Evolutionary conservation across 2,888 invertebrate species (phyloP).

Genomic region (Trichogramma evanescens): DNA sequence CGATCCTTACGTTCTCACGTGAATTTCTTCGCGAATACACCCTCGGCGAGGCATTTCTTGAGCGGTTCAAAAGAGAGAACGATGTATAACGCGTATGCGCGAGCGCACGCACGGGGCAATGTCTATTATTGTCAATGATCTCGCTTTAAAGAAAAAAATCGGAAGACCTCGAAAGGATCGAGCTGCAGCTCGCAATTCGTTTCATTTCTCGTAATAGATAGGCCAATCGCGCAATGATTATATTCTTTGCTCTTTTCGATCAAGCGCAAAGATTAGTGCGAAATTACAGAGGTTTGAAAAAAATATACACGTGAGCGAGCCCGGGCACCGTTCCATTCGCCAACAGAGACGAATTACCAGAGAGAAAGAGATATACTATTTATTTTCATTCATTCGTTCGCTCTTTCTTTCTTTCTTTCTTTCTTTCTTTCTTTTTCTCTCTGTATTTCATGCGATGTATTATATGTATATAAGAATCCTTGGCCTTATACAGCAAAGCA

Average conservation of each 20-base stretch:
- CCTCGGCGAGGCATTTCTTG: no score
- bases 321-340: conserved; percentile 26
- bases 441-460: no score
- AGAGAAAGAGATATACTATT: not conserved
- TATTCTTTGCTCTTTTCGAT: conserved; percentile 26
- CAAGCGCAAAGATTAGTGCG: conserved; percentile 35
- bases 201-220: conserved; percentile 32
- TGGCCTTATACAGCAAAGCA: no score
- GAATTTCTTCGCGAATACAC: no score
- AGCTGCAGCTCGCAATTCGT: conserved; percentile 6
- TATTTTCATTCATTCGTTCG: conserved; percentile 23
- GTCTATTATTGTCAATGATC: no score
- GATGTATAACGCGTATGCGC: no score
- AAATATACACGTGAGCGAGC: no score
- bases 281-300: conserved; percentile 38
- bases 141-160: no score
- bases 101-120: no score
- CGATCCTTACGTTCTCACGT: no score
- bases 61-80: no score
- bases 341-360: conserved; percentile 20
- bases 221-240: conserved; percentile 40
- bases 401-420: conserved; percentile 8
- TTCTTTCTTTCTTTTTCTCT: not conserved
- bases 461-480: no score
- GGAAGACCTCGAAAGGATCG: not conserved